phyloP scores from a whole-genome alignment of 2,888 invertebrate genomes.

The Cephalotes varians region DNA sequence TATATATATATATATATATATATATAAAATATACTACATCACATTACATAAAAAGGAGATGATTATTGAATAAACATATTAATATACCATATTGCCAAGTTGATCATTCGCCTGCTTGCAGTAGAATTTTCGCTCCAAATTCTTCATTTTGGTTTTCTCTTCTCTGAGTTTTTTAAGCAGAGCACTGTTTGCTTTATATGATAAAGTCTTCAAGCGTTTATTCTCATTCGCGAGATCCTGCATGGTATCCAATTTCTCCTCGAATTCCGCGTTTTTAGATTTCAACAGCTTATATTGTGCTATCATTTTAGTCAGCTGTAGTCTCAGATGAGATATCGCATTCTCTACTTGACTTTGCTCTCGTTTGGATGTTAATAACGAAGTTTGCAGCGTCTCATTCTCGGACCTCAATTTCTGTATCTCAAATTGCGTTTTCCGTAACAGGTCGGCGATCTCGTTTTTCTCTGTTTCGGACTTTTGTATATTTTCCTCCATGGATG shows the following conservation, averaged over 20 bases:
- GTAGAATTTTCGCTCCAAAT: slow-evolving; percentile 73
- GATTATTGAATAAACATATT: neutral
- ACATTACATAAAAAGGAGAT: too few relatives aligned
- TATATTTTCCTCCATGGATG: slow-evolving; percentile 72
- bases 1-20: too few relatives aligned
- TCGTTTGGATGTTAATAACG: slow-evolving; percentile 72
- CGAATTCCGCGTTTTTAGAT: slow-evolving; percentile 74
- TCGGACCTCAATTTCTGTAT: slow-evolving; percentile 73
- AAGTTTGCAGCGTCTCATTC: slow-evolving; percentile 72
- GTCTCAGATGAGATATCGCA: slow-evolving; percentile 75
- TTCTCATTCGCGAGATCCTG: slow-evolving; percentile 75
- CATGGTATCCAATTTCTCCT: slow-evolving; percentile 74
- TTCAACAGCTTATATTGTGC: slow-evolving; percentile 77
- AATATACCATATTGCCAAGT: slow-evolving; percentile 68
- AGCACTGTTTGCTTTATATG: slow-evolving; percentile 74
- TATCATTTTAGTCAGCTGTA: slow-evolving; percentile 79
- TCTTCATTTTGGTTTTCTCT: slow-evolving; percentile 73
- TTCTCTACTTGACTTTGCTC: slow-evolving; percentile 79
- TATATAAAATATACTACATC: too few relatives aligned
- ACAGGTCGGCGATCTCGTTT: slow-evolving; percentile 67
- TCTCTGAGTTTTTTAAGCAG: slow-evolving; percentile 75
- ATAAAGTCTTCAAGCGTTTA: slow-evolving; percentile 74
- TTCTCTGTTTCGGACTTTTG: slow-evolving; percentile 74
- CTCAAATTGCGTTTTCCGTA: slow-evolving; percentile 65
- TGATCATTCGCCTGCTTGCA: slow-evolving; percentile 63